Evolutionary conservation across 2,113 vertebrate genomes (phyloP), one percentile per base, ranked within the genome.

Genomic region (Xiphophorus couchianus): DNA sequence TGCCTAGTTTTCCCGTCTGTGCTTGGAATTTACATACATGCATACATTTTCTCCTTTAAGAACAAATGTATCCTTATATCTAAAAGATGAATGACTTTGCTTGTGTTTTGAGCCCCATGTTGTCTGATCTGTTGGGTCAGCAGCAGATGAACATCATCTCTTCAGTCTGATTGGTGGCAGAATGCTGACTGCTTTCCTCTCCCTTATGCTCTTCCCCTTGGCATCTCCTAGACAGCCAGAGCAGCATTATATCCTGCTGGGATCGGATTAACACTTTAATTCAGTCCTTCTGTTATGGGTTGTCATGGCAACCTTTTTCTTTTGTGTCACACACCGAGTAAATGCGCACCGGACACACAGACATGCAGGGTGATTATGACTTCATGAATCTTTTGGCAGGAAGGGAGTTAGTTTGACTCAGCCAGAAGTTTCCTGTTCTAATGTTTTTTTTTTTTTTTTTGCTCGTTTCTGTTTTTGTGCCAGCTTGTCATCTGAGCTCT

Each of bases 221-320:
- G 44, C 67, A 44, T 81, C 68, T 35, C 65, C 65, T 27, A 62
- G 54, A 62, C 44, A 6, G 42, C 61, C 84, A 73, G 74, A 67
- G 31, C 69, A 30, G 76, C 65, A 68, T 80, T 63, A 74, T 30
- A 39, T 80, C 88, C 90, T 35, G 84, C 87, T 64, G 80, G 63
- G 73, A 87, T 84, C 60, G 44, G 88, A 91, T 93, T 89, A 91
- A 84, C 76, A 86, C 82, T 86, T 84, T 83, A 86, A 88, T 83
- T 86, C 72, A 73, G 15, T 19, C 60, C 76, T 71, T 66, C 73
- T 61, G 22, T 76, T 80, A 27, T 60, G 28, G 6, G 84, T 90
- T 30, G 5, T 88, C 76, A 84, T 91, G 74, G 80, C 84, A 89
- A 88, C 89, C 73, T 8, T 17, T 84, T 67, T 89, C 80, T 77